Base-by-base conservation (phyloP, 64 coral and sea anemone species). In the Montipora cactus region DNA sequence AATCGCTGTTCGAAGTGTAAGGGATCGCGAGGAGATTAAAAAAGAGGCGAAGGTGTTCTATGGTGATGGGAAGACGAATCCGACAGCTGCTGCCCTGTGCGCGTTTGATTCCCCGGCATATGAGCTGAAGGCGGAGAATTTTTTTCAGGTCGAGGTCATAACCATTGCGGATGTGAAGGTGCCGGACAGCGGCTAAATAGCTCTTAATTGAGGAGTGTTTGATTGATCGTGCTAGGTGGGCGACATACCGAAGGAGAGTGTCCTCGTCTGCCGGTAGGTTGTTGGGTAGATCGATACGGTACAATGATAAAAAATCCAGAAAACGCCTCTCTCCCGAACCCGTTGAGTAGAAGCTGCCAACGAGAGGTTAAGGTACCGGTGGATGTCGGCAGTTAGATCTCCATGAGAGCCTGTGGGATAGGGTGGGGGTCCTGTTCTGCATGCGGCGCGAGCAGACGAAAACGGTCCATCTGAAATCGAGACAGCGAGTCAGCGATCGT, bases 401-500 rank as follows among this genome's bases (percentile, higher is more conserved):
- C 8, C 19, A 87, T 10, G 22, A 71, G 83, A 11, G 7, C 16
- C 14, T 7, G 83, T 51, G 66, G 66, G 6, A 72, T n/a, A 2
- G 12, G 64, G 23, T 12, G 50, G 14, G 83, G 89, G 46, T 3
- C 21, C 22, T 4, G 78, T 18, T 75, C 67, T 28, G 89, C 22
- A 7, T 73, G 12, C 0, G 89, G 89, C 9, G 89, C 79, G 1
- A 91, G 89, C 5, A 16, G 10, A 8, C 80, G 2, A 22, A 92
- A 92, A 0, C 55, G 28, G 0, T 75, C 53, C 70, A 92, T 66
- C 81, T 92, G 72, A 92, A 94, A 94, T 5, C 70, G 79, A 94
- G 87, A 89, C 50, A 94, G 67, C 4, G 70, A 80, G 44, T 94
- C 87, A 49, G 93, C 69, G 5, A 94, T 78, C 7, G 77, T 51